Evolutionary conservation across 2,888 invertebrate genomes (phyloP).

Genomic region (Tinea semifulvella): DNA sequence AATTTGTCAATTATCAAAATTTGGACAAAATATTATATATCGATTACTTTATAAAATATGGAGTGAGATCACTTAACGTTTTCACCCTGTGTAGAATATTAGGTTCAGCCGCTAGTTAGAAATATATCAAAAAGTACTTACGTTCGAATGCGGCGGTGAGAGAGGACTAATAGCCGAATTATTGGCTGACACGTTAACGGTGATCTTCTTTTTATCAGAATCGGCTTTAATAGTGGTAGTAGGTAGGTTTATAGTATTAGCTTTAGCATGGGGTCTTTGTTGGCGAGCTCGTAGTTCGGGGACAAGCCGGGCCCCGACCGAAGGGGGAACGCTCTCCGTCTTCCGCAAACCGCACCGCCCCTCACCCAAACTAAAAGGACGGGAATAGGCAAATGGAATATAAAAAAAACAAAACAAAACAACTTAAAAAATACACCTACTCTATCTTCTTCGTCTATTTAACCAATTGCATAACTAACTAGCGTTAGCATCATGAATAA

Average conservation of each 20-base stretch:
- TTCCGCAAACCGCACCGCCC: conserved; percentile 52
- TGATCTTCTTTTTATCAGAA: conserved; percentile 32
- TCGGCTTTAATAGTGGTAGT: conserved; percentile 43
- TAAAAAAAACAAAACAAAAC: conserved; percentile 36
- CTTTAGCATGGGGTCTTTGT: conserved; percentile 56
- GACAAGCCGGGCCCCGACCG: conserved; percentile 40
- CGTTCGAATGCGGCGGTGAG: conserved; percentile 51
- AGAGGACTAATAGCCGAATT: conserved; percentile 40
- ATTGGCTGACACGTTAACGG: conserved; percentile 18
- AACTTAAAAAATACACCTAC: conserved; percentile 18
- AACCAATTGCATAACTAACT: no score
- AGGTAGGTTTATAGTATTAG: conserved; percentile 70
- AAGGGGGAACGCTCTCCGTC: conserved; percentile 53
- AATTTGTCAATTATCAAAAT: no score
- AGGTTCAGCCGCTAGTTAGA: no score
- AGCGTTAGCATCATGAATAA: background rate
- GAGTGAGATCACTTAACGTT: no score
- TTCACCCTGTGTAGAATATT: no score
- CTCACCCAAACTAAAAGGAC: conserved; percentile 42
- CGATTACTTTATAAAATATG: no score
- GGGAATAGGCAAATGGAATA: conserved; percentile 32
- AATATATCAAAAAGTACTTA: conserved; percentile 42
- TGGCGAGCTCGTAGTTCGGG: conserved; percentile 42
- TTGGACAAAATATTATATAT: no score
- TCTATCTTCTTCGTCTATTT: no score